Percentiles rank a stretch among this genome's conserved stretches.
Conservation (phyloP, 2,888 invertebrate species). For the Zaprionus lineosus region DNA sequence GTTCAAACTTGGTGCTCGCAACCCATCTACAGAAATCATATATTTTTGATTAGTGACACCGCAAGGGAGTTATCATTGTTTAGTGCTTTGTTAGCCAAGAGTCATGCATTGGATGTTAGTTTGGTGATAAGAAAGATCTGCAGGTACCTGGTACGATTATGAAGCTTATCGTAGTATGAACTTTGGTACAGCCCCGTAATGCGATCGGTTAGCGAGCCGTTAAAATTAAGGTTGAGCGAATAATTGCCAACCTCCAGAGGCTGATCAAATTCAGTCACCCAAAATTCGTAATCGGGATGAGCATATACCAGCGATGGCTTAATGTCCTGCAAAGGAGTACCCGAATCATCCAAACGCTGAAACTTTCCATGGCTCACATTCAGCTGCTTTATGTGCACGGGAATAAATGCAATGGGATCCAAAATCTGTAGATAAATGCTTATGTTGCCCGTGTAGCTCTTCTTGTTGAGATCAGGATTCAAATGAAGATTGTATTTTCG, state of each 20-base stretch:
- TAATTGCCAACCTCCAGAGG: conserved; percentile 83
- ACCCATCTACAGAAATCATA: conserved; percentile 86
- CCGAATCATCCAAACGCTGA: conserved; percentile 66
- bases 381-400: conserved; percentile 84
- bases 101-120: conserved; percentile 27
- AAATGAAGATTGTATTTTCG: conserved; percentile 86
- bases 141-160: conserved; percentile 79
- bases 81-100: conserved; percentile 67
- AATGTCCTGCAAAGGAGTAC: conserved; percentile 54
- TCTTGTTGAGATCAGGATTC: conserved; percentile 86
- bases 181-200: conserved; percentile 91
- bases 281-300: conserved; percentile 80
- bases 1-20: conserved; percentile 96
- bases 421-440: conserved; percentile 84
- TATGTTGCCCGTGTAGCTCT: conserved; percentile 85
- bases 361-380: conserved; percentile 83
- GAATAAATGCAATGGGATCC: conserved; percentile 83
- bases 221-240: conserved; percentile 85
- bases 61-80: background rate
- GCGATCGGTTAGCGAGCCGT: conserved; percentile 87
- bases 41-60: background rate
- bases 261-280: conserved; percentile 81
- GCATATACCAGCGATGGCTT: conserved; percentile 73
- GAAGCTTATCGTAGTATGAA: conserved; percentile 83
- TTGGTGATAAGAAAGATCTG: conserved; percentile 5